Evolutionary conservation across 1,140 invertebrate genomes (phyloP).

Genomic region (Aphaenogaster floridana): DNA sequence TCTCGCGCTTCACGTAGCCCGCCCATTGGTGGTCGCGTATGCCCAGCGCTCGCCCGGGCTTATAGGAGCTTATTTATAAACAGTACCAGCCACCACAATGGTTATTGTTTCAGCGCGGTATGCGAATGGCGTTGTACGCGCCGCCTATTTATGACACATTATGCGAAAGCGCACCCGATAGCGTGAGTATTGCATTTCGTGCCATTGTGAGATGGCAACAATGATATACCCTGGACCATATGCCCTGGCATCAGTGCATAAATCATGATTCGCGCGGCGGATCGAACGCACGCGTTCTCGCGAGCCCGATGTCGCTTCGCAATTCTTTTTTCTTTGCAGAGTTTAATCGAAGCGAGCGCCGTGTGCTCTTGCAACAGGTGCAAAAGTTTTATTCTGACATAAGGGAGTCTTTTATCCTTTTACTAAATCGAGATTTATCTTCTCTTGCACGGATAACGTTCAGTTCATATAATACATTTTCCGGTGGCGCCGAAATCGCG

Average conservation of each 20-base stretch:
- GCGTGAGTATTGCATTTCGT: constrained; percentile 80
- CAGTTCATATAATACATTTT: not conserved
- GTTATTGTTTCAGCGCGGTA: constrained; percentile 86
- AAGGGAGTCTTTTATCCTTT: not conserved
- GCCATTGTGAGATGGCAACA: constrained; percentile 85
- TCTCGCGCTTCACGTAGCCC: constrained; percentile 74
- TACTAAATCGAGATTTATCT: not conserved
- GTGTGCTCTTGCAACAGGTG: constrained; percentile 31
- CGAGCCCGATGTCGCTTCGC: constrained; percentile 65
- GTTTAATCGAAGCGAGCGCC: not conserved
- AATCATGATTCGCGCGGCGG: constrained; percentile 76
- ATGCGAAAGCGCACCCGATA: constrained; percentile 86
- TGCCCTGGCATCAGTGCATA: constrained; percentile 77
- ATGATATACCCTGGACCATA: constrained; percentile 82
- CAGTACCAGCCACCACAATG: constrained; percentile 85
- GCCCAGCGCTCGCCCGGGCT: constrained; percentile 57
- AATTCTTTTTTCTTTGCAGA: constrained; percentile 22
- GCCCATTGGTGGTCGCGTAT: constrained; percentile 49
- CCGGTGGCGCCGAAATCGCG: constrained; percentile 46
- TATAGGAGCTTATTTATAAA: constrained; percentile 85
- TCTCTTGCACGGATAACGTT: not conserved
- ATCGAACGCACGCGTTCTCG: constrained; percentile 45
- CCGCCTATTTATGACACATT: constrained; percentile 87
- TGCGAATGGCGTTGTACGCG: constrained; percentile 79
- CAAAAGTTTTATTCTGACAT: not conserved